Conservation (phyloP, 1,140 invertebrate species). For the Heliconius hermathena region DNA sequence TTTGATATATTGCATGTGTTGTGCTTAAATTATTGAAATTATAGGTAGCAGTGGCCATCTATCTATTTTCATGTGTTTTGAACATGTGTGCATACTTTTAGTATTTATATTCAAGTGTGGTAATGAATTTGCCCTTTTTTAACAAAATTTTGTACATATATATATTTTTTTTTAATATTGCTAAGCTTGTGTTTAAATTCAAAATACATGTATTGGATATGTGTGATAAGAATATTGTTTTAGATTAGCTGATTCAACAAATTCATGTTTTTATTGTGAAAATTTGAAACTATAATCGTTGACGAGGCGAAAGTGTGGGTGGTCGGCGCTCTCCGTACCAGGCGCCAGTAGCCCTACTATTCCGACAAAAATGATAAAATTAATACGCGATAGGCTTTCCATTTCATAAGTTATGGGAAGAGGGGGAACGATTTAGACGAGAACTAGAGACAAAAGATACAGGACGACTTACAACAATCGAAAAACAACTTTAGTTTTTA, state of each 20-base stretch:
- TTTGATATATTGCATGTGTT: slow-evolving; percentile 36
- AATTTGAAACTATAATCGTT: background rate
- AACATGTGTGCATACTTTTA: background rate
- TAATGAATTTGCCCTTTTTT: background rate
- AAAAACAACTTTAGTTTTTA: slow-evolving; percentile 4
- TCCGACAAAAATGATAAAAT: slow-evolving; percentile 58
- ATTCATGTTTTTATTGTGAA: background rate
- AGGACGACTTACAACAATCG: background rate
- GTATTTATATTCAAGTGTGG: background rate
- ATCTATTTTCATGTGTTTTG: background rate
- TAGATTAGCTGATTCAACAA: background rate
- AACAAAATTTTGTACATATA: background rate
- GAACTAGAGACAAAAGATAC: slow-evolving; percentile 6
- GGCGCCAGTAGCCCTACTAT: slow-evolving; percentile 58
- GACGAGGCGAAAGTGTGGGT: slow-evolving; percentile 34
- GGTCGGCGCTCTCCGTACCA: slow-evolving; percentile 56
- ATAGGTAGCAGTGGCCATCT: background rate
- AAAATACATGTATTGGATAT: background rate
- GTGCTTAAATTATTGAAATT: slow-evolving; percentile 25
- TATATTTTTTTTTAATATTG: background rate
- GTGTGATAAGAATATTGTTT: background rate
- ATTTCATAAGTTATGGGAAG: slow-evolving; percentile 37
- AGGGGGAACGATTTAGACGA: slow-evolving; percentile 32
- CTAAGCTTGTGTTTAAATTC: background rate
- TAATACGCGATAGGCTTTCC: slow-evolving; percentile 52